Evolutionary conservation across 2,797 vertebrate genomes (phyloP).

Genomic region (Holocentrus rufus): DNA sequence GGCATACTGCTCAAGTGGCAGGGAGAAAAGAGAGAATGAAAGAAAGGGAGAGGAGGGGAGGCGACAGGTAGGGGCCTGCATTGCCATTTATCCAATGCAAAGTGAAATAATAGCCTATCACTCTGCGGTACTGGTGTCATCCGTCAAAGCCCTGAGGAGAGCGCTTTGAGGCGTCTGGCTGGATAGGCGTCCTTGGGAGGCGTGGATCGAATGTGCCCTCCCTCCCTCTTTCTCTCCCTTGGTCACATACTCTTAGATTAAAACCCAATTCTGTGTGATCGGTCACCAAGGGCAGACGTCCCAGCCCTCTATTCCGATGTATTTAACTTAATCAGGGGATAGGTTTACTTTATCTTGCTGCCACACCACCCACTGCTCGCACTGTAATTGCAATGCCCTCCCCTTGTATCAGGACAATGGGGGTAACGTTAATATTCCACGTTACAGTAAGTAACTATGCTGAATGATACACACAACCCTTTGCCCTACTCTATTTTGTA

Average conservation of each 20-base stretch:
- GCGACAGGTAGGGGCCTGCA: slow-evolving; percentile 71
- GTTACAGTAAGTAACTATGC: not conserved
- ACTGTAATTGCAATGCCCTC: slow-evolving; percentile 32
- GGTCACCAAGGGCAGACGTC: slow-evolving; percentile 66
- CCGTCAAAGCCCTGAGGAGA: slow-evolving; percentile 79
- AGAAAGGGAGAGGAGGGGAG: slow-evolving; percentile 53
- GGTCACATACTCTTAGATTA: slow-evolving; percentile 66
- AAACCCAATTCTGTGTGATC: slow-evolving; percentile 69
- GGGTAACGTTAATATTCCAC: slow-evolving; percentile 10
- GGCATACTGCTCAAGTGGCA: slow-evolving; percentile 25
- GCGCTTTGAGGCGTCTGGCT: slow-evolving; percentile 57
- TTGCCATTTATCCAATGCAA: slow-evolving; percentile 85
- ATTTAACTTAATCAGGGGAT: slow-evolving; percentile 65
- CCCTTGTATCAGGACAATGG: not conserved
- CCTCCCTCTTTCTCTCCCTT: not conserved
- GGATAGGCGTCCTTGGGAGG: slow-evolving; percentile 78
- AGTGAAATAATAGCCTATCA: slow-evolving; percentile 88
- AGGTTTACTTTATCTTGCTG: slow-evolving; percentile 40
- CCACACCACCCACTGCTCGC: not conserved
- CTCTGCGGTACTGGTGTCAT: slow-evolving; percentile 76
- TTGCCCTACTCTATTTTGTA: not conserved
- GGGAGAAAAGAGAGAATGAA: slow-evolving; percentile 30
- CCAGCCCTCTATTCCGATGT: slow-evolving; percentile 25
- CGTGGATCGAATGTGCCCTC: slow-evolving; percentile 49
- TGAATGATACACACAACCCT: slow-evolving; percentile 11